Evolutionary conservation across 2,113 vertebrate species (phyloP).

Genomic region (Otus sunia): DNA sequence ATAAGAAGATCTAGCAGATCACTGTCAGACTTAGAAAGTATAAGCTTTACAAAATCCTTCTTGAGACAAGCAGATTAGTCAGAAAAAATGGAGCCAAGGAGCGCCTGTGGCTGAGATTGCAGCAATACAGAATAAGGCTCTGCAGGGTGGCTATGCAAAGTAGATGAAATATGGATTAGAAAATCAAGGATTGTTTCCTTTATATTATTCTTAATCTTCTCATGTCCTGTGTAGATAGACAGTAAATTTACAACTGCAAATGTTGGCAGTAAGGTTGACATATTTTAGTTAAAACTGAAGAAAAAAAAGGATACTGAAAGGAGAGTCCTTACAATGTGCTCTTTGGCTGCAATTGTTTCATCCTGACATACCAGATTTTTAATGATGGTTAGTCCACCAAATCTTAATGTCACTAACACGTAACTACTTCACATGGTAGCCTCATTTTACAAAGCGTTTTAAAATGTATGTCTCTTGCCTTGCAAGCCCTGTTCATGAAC

Average conservation of each 20-base stretch:
- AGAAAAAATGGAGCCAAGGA: neutral
- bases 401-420: neutral
- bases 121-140: neutral
- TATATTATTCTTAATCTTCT: neutral
- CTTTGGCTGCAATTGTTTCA: neutral
- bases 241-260: neutral
- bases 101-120: neutral
- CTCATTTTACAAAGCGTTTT: neutral
- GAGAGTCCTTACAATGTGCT: neutral
- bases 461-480: neutral
- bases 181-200: neutral
- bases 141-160: neutral
- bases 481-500: neutral
- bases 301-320: neutral
- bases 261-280: neutral
- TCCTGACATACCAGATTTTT: neutral
- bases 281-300: neutral
- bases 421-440: neutral
- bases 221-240: neutral
- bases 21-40: neutral
- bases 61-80: constrained; percentile 15
- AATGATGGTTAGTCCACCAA: neutral
- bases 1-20: neutral
- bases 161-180: neutral
- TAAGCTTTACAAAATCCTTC: constrained; percentile 31